A percentile compares a stretch with the other conserved stretches of the same genome.
These are phyloP conservation scores for Lophura swinhoii DNA, from an alignment of 2,797 vertebrate genomes.

Conservation along the genomic window DNA sequence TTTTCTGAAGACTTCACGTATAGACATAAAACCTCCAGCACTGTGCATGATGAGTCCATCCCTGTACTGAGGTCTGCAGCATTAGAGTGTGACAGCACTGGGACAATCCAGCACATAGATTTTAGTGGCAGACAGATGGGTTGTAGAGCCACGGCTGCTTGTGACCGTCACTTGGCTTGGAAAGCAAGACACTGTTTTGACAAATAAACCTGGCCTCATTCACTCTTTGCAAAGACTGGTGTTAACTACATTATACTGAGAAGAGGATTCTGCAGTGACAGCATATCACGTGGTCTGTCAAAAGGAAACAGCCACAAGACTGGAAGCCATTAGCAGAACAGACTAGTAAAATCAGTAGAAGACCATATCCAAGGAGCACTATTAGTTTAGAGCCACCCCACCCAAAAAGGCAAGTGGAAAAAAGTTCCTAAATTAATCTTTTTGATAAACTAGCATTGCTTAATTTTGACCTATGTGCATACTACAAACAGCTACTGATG, in stretches of 20 bases:
- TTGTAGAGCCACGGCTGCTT: not conserved
- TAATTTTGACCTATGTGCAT: not conserved
- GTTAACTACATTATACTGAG: slow-evolving; percentile 1
- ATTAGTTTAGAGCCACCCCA: not conserved
- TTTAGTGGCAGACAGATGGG: not conserved
- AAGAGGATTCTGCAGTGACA: not conserved
- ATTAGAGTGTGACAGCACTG: not conserved
- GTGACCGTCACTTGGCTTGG: not conserved
- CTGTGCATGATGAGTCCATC: not conserved
- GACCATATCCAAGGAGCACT: not conserved
- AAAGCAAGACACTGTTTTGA: not conserved
- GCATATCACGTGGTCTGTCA: not conserved
- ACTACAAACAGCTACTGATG: not conserved
- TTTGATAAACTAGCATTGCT: not conserved
- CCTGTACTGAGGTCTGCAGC: not conserved
- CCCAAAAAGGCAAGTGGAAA: not conserved
- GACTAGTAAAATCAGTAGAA: not conserved
- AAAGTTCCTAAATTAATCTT: not conserved
- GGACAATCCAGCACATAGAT: not conserved
- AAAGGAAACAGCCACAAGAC: not conserved
- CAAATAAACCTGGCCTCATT: not conserved
- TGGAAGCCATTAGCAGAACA: not conserved
- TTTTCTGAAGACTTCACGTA: not conserved
- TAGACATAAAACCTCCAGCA: not conserved
- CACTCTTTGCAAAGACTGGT: not conserved